Evolutionary conservation across 2,888 invertebrate species (phyloP), one percentile per base, ranked within the genome.

Genomic region (Pinctada fucata): DNA sequence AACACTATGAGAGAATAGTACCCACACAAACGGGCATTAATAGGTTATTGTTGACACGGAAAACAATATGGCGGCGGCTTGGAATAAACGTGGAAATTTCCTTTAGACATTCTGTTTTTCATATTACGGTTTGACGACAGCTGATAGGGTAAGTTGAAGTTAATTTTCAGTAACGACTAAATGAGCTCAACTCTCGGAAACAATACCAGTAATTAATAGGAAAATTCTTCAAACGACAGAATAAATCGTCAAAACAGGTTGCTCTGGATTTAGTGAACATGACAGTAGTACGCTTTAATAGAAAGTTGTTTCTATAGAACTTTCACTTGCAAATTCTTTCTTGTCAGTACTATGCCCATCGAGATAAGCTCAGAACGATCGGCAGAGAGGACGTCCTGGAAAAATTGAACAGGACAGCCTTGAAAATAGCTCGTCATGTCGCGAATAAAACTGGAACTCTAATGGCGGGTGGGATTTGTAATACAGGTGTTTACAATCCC

Each of bases 401-500:
- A 79, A 80, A 76, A 66, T 75, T 90, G 16, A 91, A 91, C 81
- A 78, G 83, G 8, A 70, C 69, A 31, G 90, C 91, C 3, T 76
- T 91, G 66, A 76, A 81, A 64, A 85, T 91, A 2, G 91, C 91
- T 2, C 86, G 87, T 4, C 81, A 88, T 50, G 90, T 91, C 48
- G 90, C 91, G 5, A 81, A 85, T 66, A 80, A 80, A 67, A 88
- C 88, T 3, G 89, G 88, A 31, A 90, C 88, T 0, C 83, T 91
- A 45, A 88, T 91, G 87, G 90, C 90, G 13, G 91, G 91, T 68
- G 88, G 89, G 75, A 82, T 91, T 3, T 87, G 86, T 79, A 91
- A 91, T 83, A 86, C 88, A 5, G 86, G 86, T 13, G 49, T 82
- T 3, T 90, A 86, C 76, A 82, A 84, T 10, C 85, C 85, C 0